Evolutionary conservation across 2,888 invertebrate genomes (phyloP), one percentile per base, ranked within the genome.

Genomic region (Punctoribates punctum): DNA sequence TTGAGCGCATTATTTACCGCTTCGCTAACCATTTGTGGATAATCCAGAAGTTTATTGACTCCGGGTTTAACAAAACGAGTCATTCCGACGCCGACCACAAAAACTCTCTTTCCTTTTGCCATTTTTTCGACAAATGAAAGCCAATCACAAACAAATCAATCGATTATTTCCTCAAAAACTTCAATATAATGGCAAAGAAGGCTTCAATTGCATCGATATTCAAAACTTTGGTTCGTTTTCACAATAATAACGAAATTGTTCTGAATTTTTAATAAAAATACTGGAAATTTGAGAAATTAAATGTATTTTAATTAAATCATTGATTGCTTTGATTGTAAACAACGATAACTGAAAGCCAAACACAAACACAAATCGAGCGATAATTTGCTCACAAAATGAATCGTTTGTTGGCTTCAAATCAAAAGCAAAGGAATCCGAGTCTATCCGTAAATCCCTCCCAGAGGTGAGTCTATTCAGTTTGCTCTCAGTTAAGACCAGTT

Each of bases 31-130:
- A 97, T 90, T 81, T 95, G 91, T 0, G 98, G 97, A 84, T 98
- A 99, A 84, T 98, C 97, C 81, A 90, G 89, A 80, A 91, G 88
- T 73, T 90, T 87, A 75, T 89, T 85, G 73, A 87, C 87, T 74
- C 92, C 95, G 70, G 98, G 98, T 85, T 97, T 98, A 82, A 94
- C 92, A 85, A 99, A 99, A 88, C 96, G 96, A 79, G 96, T 96
- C 96, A 97, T 97, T 79, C 96, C 96, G 80, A 96, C 96, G 79
- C 97, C 97, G 82, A 96, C 88, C 75, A 96, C 94, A 85, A 88
- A 97, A 74, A 95, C 94, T 77, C 81, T 82, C 77, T 81, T 72
- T 20, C 72, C 72, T 48, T 72, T 72, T 48, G 62, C 62, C 62
- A 62, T 62, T 62, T 23, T 1, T 62, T 25, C 13, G 13, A 11